Evolutionary conservation across 2,113 vertebrate genomes (phyloP).

Genomic region (Ctenodactylus gundi): DNA sequence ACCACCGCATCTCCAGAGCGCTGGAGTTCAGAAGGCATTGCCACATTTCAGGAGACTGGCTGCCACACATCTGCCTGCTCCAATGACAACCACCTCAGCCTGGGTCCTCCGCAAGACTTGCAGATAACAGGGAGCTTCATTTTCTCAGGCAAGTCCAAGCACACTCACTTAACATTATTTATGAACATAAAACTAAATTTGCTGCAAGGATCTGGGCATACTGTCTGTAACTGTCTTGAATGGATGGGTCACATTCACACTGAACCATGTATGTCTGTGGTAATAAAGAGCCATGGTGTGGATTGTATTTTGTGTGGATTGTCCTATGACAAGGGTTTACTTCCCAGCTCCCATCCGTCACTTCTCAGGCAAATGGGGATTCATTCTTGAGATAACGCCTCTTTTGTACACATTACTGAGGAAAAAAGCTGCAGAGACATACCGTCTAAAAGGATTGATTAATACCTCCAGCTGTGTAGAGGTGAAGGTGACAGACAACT

Average conservation of each 20-base stretch:
- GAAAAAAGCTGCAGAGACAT: neutral
- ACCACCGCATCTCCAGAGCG: neutral
- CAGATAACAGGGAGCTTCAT: neutral
- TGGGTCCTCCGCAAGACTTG: neutral
- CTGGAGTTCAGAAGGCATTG: neutral
- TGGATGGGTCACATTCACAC: neutral
- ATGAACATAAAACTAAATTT: conserved; percentile 18
- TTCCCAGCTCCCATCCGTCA: conserved; percentile 11
- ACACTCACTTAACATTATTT: conserved; percentile 41
- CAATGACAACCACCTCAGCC: neutral
- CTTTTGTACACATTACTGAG: neutral
- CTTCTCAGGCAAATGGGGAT: neutral
- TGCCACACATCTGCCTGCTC: neutral
- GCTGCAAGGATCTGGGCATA: neutral
- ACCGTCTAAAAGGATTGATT: neutral
- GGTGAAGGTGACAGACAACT: neutral
- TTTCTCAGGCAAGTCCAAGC: neutral
- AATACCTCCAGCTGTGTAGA: conserved; percentile 19
- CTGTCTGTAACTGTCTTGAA: neutral
- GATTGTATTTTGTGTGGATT: neutral
- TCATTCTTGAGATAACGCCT: neutral
- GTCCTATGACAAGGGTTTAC: neutral
- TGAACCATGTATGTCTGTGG: neutral
- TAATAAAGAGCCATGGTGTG: neutral
- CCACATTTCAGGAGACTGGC: neutral